Conservation (phyloP, 2,797 vertebrate genomes). For the Vireo griseus region DNA sequence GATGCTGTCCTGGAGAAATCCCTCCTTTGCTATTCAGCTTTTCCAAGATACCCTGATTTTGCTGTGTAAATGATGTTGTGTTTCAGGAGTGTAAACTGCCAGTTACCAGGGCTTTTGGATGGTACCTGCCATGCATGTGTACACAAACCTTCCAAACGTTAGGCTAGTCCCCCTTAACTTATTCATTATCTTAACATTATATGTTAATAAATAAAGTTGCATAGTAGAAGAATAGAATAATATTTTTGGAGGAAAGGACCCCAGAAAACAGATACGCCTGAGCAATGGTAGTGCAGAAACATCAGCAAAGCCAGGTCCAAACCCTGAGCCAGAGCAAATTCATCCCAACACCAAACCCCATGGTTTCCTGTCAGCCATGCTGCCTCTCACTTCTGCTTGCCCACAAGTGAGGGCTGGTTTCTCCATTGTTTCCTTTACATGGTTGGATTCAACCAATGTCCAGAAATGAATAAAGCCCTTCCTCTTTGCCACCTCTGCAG, state of each 20-base stretch:
- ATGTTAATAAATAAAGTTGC: neutral
- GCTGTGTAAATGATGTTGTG: accelerated
- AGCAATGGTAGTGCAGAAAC: neutral
- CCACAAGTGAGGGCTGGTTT: neutral
- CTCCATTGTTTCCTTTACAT: neutral
- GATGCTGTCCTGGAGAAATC: neutral
- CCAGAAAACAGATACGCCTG: neutral
- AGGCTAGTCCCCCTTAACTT: neutral
- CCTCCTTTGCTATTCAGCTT: neutral
- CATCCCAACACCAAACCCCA: neutral
- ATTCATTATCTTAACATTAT: neutral
- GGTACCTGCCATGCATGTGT: neutral
- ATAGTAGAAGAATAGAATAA: neutral
- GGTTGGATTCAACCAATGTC: accelerated
- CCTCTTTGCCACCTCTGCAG: neutral
- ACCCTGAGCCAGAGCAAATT: neutral
- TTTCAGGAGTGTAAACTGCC: neutral
- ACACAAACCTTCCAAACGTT: neutral
- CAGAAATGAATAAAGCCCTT: neutral
- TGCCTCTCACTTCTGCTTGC: neutral
- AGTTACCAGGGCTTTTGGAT: neutral
- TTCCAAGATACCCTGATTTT: neutral
- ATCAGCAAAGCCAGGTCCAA: neutral
- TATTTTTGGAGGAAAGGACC: neutral
- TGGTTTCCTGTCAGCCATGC: neutral